Conservation (phyloP, 2,113 vertebrate genomes). For the Antechinus flavipes region DNA sequence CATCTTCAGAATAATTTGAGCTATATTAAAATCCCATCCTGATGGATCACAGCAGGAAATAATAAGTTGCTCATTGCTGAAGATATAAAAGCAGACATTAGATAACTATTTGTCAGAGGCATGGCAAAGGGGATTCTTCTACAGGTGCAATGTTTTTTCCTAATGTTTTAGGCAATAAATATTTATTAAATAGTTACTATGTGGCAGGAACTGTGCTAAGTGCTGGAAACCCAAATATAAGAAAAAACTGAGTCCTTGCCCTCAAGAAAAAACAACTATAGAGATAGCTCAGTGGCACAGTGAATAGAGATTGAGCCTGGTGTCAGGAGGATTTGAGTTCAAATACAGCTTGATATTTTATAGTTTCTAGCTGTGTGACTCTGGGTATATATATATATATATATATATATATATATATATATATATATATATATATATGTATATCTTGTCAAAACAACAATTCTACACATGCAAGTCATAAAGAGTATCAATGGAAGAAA, state of each 20-base stretch:
- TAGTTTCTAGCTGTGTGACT: too few relatives aligned
- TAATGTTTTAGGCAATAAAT: not conserved
- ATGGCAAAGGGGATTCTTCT: not conserved
- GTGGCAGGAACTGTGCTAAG: not conserved
- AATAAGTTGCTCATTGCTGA: not conserved
- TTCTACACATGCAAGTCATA: not conserved
- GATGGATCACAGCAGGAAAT: not conserved
- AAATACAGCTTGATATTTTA: too few relatives aligned
- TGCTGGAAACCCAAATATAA: not conserved
- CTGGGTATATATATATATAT: too few relatives aligned
- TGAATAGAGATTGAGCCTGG: too few relatives aligned
- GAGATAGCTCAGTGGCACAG: too few relatives aligned
- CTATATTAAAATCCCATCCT: not conserved
- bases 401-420: too few relatives aligned
- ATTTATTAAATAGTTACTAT: not conserved
- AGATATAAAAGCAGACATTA: not conserved
- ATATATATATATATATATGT: too few relatives aligned
- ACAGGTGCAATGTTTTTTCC: too few relatives aligned
- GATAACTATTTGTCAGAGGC: not conserved
- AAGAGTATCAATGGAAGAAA: not conserved
- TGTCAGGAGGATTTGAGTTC: too few relatives aligned
- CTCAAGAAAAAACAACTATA: not conserved
- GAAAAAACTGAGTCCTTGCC: not conserved
- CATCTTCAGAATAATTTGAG: not conserved
- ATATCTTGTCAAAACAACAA: not conserved